Evolutionary conservation across 1,140 invertebrate species (phyloP).

Genomic region (Oreohelix idahoensis): DNA sequence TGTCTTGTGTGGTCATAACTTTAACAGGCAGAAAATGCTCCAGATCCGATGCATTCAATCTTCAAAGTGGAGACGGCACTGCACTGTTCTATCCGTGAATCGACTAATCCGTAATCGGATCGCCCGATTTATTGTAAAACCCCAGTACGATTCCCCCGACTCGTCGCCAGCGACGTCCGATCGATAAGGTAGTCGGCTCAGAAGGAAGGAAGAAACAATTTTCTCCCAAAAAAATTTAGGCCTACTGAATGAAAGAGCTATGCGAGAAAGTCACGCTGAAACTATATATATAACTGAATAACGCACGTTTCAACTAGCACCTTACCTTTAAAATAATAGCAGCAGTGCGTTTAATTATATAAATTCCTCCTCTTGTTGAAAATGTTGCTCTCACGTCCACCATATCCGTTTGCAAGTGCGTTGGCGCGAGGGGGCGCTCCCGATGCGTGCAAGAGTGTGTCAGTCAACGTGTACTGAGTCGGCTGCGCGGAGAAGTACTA

Average conservation of each 20-base stretch:
- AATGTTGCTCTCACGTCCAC: constrained; percentile 3
- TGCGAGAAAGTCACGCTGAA: not conserved
- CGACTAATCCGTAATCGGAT: not conserved
- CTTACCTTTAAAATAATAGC: not conserved
- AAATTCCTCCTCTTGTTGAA: not conserved
- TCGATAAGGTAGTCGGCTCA: no score
- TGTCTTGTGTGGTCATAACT: no score
- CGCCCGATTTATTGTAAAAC: not conserved
- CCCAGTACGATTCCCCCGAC: not conserved
- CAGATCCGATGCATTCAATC: no score
- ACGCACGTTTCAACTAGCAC: not conserved
- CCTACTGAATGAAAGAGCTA: not conserved
- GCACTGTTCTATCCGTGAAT: not conserved
- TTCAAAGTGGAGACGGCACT: no score
- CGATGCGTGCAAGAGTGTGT: constrained; percentile 40
- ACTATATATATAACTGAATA: not conserved
- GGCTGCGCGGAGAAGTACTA: not conserved
- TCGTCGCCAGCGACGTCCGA: not conserved
- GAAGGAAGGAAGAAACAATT: constrained; percentile 1
- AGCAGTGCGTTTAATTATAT: not conserved
- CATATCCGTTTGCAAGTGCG: constrained; percentile 42
- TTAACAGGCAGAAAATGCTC: no score
- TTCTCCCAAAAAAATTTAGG: not conserved
- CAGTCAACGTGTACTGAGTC: constrained; percentile 21
- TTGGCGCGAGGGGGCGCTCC: constrained; percentile 40